Evolutionary conservation across 1,140 invertebrate genomes (phyloP).

Genomic region (Pachyrhynchus sulphureomaculatus): DNA sequence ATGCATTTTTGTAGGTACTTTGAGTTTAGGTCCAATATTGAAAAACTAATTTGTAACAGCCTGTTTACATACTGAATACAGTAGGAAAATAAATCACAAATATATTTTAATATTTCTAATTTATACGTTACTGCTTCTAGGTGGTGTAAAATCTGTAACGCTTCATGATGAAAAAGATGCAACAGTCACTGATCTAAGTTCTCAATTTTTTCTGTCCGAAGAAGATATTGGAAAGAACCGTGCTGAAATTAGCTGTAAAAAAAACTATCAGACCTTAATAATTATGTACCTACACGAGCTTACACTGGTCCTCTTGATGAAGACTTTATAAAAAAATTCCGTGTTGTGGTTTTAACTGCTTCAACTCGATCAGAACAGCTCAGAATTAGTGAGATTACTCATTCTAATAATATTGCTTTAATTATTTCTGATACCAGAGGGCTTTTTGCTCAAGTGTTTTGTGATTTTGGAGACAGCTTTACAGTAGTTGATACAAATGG

Average conservation of each 20-base stretch:
- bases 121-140: constrained; percentile 44
- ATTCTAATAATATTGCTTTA: constrained; percentile 78
- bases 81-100: too few species aligned
- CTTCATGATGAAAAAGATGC: constrained; percentile 80
- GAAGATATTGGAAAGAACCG: constrained; percentile 85
- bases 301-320: constrained; percentile 75
- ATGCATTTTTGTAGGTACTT: too few species aligned
- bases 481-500: constrained; percentile 86
- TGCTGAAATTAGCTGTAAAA: constrained; percentile 75
- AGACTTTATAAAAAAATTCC: constrained; percentile 78
- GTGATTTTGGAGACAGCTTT: constrained; percentile 92
- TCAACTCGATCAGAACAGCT: constrained; percentile 75
- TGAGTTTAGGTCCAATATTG: too few species aligned
- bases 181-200: constrained; percentile 67
- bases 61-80: too few species aligned
- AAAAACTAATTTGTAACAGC: too few species aligned
- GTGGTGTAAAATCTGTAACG: constrained; percentile 96
- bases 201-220: constrained; percentile 90
- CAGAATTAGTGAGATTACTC: constrained; percentile 77
- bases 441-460: constrained; percentile 92
- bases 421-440: constrained; percentile 90
- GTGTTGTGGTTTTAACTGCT: constrained; percentile 89
- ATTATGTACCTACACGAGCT: constrained; percentile 83
- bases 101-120: too few species aligned
- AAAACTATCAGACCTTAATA: constrained; percentile 88